phyloP scores from a whole-genome alignment of 30 jellyfish, hydroid and myxozoan species.

The Pelagia noctiluca region DNA sequence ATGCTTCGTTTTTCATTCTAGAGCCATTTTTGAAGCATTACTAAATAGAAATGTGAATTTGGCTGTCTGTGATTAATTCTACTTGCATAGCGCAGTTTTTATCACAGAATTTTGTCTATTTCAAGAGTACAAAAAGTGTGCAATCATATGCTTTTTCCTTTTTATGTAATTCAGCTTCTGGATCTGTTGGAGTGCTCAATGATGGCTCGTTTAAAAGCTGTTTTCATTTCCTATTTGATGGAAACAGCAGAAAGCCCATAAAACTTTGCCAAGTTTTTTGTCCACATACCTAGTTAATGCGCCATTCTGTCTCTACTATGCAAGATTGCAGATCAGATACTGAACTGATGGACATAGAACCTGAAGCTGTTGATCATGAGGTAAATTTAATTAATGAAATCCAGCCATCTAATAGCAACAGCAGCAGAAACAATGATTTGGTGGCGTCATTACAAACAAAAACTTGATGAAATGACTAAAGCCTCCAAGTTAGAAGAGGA shows the following conservation, averaged over 20 bases:
- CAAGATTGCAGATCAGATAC: not conserved
- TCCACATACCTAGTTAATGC: constrained; percentile 38
- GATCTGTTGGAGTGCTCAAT: constrained; percentile 23
- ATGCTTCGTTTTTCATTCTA: too few relatives aligned
- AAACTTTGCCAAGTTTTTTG: not conserved
- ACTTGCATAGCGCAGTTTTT: not conserved
- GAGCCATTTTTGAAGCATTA: constrained; percentile 1
- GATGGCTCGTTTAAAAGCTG: constrained; percentile 8
- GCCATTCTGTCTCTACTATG: too few relatives aligned
- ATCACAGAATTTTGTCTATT: not conserved
- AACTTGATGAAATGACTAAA: not conserved
- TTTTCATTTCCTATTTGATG: constrained; percentile 13
- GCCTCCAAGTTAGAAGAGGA: not conserved
- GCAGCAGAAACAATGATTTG: not conserved
- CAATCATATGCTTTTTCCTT: not conserved
- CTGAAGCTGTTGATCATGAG: not conserved
- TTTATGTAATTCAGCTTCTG: constrained; percentile 18
- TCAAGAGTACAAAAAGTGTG: not conserved
- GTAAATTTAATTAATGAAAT: not conserved
- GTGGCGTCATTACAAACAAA: not conserved
- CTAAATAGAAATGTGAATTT: not conserved
- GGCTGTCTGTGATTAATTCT: not conserved
- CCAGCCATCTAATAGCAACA: not conserved
- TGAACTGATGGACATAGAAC: not conserved
- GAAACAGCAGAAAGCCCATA: not conserved